Evolutionary conservation across 2,888 invertebrate species (phyloP).

Genomic region (Balanococcus diminutus): DNA sequence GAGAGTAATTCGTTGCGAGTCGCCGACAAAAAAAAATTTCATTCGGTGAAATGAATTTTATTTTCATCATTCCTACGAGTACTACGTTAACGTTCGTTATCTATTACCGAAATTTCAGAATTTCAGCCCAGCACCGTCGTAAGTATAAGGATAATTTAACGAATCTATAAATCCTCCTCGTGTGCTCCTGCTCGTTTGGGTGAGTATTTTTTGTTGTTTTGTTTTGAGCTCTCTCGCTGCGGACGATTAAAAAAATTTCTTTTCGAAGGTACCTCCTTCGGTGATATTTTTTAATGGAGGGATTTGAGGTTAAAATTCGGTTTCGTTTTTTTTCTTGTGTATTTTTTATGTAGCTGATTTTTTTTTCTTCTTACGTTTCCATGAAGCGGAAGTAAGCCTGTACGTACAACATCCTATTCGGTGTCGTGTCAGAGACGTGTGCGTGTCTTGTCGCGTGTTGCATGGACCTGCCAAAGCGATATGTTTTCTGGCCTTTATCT

Average conservation of each 20-base stretch:
- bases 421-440: not conserved
- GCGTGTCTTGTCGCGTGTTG: too few species aligned
- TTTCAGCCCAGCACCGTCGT: too few species aligned
- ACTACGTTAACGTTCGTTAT: too few species aligned
- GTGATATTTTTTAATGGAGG: too few species aligned
- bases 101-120: constrained; percentile 1
- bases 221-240: not conserved
- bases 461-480: not conserved
- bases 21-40: constrained; percentile 14
- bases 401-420: not conserved
- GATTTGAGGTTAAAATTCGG: too few species aligned
- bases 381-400: not conserved
- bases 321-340: too few species aligned
- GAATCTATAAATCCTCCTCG: not conserved
- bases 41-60: constrained; percentile 23
- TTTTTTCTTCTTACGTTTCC: too few species aligned
- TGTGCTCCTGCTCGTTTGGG: not conserved
- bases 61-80: not conserved
- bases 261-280: too few species aligned
- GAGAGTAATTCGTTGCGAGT: constrained; percentile 9
- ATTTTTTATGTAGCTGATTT: too few species aligned
- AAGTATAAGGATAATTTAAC: not conserved
- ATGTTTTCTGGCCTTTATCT: not conserved
- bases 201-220: too few species aligned
- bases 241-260: not conserved